Evolutionary conservation across 1,140 invertebrate species (phyloP).

Genomic region (Drosophila sproati): DNA sequence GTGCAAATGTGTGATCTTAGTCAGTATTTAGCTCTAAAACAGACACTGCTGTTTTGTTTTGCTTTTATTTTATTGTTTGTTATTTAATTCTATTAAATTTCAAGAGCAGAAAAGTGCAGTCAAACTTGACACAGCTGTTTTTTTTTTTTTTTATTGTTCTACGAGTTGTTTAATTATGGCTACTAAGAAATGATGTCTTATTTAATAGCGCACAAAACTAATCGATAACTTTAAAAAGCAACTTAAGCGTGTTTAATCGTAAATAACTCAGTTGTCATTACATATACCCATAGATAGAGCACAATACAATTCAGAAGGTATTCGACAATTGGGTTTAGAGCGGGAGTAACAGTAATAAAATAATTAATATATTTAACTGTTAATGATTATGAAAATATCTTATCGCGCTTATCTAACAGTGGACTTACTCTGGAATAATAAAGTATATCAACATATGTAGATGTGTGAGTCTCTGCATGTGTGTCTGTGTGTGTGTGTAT

Average conservation of each 20-base stretch:
- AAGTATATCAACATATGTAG: background rate
- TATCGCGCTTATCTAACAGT: slow-evolving; percentile 44
- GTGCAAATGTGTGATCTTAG: background rate
- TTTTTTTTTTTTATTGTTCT: too few species aligned
- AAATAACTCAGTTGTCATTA: too few species aligned
- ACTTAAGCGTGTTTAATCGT: too few species aligned
- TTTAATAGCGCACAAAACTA: too few species aligned
- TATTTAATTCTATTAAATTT: too few species aligned
- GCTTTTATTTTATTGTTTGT: background rate
- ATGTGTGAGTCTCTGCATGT: background rate
- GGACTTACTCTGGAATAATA: slow-evolving; percentile 9
- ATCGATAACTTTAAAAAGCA: too few species aligned
- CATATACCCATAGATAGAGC: too few species aligned
- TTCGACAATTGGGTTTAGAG: background rate
- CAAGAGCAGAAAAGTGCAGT: background rate
- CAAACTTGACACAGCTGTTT: background rate
- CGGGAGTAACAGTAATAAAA: background rate
- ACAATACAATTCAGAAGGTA: too few species aligned
- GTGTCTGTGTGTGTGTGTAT: background rate
- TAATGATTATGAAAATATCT: slow-evolving; percentile 16
- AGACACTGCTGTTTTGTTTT: background rate
- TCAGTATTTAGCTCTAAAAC: background rate
- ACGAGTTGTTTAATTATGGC: too few species aligned
- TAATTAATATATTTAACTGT: background rate
- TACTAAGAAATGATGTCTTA: too few species aligned